Evolutionary conservation across 1,140 invertebrate species (phyloP), one percentile per base, ranked within the genome.

Genomic region (Zaprionus ghesquierei): DNA sequence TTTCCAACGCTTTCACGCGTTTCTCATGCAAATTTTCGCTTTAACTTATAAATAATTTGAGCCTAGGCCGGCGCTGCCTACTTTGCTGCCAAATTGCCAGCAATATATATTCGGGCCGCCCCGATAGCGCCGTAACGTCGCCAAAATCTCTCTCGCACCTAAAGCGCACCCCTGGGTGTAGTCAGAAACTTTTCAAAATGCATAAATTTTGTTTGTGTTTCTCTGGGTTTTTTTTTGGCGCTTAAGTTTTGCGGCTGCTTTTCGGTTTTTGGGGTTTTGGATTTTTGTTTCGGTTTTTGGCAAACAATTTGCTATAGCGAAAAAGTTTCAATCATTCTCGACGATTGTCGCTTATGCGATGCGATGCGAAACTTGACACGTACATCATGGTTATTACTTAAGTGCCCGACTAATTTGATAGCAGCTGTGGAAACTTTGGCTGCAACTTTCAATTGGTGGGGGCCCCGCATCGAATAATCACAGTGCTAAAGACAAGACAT

Each of bases 241-340:
- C 56, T 50, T 66, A 53, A 27, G 66, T 55, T 65, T 59, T 55
- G 63, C n/a, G 56, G 63, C 55, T 41, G 54, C 33, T 35, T 59
- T 58, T 25, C 18, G 65, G 63, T 5, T 54, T 58, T 58, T 59
- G 44, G 6, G 69, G 29, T 23, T 51, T 51, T 35, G 27, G 22
- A 23, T 51, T 38, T 53, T 25, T 55, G 31, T 12, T 23, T 46
- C 51, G 56, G 29, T 71, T 63, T 61, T 72, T 66, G 61, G 56
- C 51, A 70, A 69, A 71, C 51, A 50, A 69, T 51, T 69, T 55
- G 41, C 49, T 59, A n/a, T n/a, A n/a, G 54, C 49, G 61, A 51
- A 74, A 75, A 80, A 78, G 75, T 87, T 86, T 79, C 85, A 81
- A 86, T 82, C 80, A 87, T 81, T 86, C 81, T 31, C 49, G 56